These are phyloP conservation scores for Spheniscus mendiculus DNA, from an alignment of 2,113 vertebrate genomes.

Conservation along the genomic window DNA sequence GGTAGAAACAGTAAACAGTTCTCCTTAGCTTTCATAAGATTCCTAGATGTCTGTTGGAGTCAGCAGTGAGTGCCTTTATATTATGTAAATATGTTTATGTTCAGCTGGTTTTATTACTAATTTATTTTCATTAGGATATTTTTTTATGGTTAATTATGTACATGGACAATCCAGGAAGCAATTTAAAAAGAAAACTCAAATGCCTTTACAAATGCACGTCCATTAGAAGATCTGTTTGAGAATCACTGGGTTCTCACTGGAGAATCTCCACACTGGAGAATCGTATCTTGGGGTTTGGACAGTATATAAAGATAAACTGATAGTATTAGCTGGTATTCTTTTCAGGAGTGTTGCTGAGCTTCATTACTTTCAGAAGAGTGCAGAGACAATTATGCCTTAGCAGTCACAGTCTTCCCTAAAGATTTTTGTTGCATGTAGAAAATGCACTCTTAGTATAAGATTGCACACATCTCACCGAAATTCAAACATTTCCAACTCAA, in stretches of 20 bases:
- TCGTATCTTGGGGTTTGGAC: background rate
- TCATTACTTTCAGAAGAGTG: background rate
- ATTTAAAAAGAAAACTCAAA: background rate
- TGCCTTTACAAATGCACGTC: background rate
- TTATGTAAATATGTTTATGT: background rate
- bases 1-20: background rate
- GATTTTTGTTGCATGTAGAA: background rate
- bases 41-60: background rate
- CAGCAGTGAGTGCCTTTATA: background rate
- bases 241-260: background rate
- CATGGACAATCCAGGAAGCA: background rate
- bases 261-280: background rate
- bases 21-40: background rate
- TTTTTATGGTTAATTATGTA: background rate
- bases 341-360: background rate
- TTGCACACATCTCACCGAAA: background rate
- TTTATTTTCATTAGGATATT: background rate
- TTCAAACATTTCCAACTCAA: background rate
- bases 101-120: background rate
- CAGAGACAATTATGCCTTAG: background rate
- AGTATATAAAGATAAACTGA: background rate
- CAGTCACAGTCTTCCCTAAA: background rate
- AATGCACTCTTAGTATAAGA: background rate
- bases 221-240: background rate
- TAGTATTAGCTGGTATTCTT: background rate